Evolutionary conservation across 2,797 vertebrate genomes (phyloP).

Genomic region (Mionectes olivaceus): DNA sequence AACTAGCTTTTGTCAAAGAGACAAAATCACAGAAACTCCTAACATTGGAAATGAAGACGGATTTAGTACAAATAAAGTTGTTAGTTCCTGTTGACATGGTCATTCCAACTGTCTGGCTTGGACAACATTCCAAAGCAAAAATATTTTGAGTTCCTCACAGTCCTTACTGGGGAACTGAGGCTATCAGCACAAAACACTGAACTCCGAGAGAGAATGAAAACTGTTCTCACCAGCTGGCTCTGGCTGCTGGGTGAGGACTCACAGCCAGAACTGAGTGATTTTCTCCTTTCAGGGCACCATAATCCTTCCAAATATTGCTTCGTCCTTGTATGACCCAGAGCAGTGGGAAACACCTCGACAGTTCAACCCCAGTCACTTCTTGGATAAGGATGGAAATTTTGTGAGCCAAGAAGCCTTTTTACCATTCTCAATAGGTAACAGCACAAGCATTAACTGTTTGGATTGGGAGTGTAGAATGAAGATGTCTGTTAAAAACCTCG

Average conservation of each 20-base stretch:
- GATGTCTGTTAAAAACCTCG: not conserved
- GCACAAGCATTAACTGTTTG: not conserved
- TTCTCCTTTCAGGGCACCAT: slow-evolving; percentile 62
- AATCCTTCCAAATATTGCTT: slow-evolving; percentile 70
- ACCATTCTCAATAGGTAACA: slow-evolving; percentile 69
- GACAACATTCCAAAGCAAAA: not conserved
- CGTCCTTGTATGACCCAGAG: slow-evolving; percentile 60
- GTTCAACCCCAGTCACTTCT: slow-evolving; percentile 72
- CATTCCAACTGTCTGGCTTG: not conserved
- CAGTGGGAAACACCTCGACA: slow-evolving; percentile 67
- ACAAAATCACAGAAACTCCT: not conserved
- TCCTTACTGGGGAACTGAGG: not conserved
- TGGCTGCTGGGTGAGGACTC: not conserved
- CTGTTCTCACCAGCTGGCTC: not conserved
- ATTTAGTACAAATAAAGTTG: not conserved
- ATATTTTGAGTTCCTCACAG: not conserved
- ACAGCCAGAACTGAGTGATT: not conserved
- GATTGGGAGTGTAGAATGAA: not conserved
- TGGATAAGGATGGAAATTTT: slow-evolving; percentile 72
- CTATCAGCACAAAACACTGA: not conserved
- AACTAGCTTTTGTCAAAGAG: not conserved
- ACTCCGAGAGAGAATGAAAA: not conserved
- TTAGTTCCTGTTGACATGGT: not conserved
- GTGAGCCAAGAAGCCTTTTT: slow-evolving; percentile 65
- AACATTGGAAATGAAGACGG: not conserved